phyloP scores from a whole-genome alignment of 2,797 vertebrate genomes.

The Astyanax mexicanus region DNA sequence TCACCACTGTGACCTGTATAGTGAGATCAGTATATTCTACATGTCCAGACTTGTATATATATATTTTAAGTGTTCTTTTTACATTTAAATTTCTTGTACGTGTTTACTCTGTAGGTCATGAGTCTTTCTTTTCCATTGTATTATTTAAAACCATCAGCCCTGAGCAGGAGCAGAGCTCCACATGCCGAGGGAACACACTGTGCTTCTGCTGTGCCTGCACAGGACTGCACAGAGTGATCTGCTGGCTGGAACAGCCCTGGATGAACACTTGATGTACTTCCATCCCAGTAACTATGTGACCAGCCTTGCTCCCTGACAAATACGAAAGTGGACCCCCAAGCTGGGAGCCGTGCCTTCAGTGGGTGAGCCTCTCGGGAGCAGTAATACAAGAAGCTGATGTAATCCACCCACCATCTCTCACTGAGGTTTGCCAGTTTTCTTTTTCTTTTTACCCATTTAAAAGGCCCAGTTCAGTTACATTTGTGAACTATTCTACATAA shows the following conservation, averaged over 20 bases:
- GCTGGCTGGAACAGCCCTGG: background rate
- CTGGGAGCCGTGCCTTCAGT: background rate
- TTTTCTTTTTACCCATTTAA: background rate
- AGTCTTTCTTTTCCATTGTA: background rate
- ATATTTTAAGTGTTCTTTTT: background rate
- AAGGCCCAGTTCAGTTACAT: background rate
- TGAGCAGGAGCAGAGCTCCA: too few species aligned
- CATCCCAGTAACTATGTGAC: background rate
- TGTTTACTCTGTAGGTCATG: background rate
- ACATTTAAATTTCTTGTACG: background rate
- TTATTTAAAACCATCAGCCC: background rate
- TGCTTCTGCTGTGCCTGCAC: background rate
- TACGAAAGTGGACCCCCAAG: background rate
- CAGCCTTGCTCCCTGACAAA: background rate
- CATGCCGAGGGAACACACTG: background rate
- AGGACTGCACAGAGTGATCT: background rate
- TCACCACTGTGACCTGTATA: too few species aligned
- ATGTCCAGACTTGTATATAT: too few species aligned
- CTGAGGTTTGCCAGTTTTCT: background rate
- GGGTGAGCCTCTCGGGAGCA: background rate
- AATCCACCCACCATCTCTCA: background rate
- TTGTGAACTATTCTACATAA: background rate
- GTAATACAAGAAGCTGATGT: background rate
- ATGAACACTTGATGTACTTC: background rate
- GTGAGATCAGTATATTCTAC: too few species aligned